These are phyloP conservation scores for Drosophila demipolita DNA, from an alignment of 2,888 invertebrate genomes.

Conservation along the genomic window DNA sequence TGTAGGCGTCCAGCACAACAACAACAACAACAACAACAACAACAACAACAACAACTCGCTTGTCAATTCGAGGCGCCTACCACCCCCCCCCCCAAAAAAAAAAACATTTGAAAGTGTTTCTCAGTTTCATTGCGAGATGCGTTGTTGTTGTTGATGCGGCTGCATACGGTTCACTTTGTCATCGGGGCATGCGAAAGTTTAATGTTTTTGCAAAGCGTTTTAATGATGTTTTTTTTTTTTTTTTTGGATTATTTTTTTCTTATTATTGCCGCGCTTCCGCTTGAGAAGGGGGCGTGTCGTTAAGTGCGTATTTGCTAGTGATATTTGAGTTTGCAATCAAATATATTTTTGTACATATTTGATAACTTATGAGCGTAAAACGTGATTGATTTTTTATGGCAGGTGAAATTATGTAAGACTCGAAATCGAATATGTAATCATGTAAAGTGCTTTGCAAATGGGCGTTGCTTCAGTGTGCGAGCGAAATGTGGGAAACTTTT, in stretches of 20 bases:
- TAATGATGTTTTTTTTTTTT: neutral
- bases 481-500: neutral
- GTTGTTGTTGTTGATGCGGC: slow-evolving; percentile 21
- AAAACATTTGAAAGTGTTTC: slow-evolving; percentile 59
- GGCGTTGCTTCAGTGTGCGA: neutral
- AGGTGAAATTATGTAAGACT: slow-evolving; percentile 35
- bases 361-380: slow-evolving; percentile 7
- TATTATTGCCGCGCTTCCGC: slow-evolving; percentile 22
- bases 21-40: neutral
- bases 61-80: slow-evolving; percentile 30
- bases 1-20: slow-evolving; percentile 54
- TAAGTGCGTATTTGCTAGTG: slow-evolving; percentile 20
- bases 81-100: neutral
- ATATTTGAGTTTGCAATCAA: slow-evolving; percentile 26
- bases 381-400: slow-evolving; percentile 19
- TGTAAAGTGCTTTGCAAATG: slow-evolving; percentile 1
- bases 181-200: slow-evolving; percentile 46
- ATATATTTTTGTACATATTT: slow-evolving; percentile 20
- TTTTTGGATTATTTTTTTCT: neutral
- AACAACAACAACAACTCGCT: neutral
- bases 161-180: slow-evolving; percentile 35
- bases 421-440: slow-evolving; percentile 12
- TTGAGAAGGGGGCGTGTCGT: slow-evolving; percentile 14
- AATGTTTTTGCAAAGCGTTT: slow-evolving; percentile 5
- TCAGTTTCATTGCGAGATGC: slow-evolving; percentile 11